These are phyloP conservation scores for Cephus nigrinus DNA, from an alignment of 2,888 invertebrate species.

Conservation along the genomic window DNA sequence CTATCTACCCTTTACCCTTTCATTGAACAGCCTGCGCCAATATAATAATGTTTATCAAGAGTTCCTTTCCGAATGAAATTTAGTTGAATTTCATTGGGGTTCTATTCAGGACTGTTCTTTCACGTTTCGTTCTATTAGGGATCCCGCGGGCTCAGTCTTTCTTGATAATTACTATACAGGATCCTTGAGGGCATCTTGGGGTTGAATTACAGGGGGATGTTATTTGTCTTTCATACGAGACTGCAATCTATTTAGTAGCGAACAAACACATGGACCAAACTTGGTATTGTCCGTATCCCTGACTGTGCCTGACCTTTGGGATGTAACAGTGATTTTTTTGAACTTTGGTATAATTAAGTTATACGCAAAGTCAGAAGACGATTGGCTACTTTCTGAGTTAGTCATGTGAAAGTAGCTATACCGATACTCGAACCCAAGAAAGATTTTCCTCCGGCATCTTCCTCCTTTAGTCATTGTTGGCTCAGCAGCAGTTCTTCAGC, in stretches of 20 bases:
- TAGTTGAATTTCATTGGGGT: not conserved
- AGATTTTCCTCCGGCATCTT: not conserved
- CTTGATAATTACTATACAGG: too few relatives aligned
- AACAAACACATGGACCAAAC: not conserved
- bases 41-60: not conserved
- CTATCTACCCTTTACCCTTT: not conserved
- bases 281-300: not conserved
- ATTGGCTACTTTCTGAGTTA: not conserved
- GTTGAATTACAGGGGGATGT: not conserved
- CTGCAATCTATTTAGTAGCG: not conserved
- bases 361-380: not conserved
- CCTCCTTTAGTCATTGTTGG: not conserved
- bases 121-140: not conserved
- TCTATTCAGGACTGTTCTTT: not conserved
- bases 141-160: too few relatives aligned
- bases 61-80: not conserved
- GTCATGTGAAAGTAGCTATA: not conserved
- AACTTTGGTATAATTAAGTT: not conserved
- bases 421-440: not conserved
- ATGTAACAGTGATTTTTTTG: not conserved
- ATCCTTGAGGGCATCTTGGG: too few relatives aligned
- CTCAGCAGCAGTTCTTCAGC: not conserved
- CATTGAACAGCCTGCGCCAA: not conserved
- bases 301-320: not conserved
- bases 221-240: not conserved